A percentile compares a stretch with the other conserved stretches of the same genome.
phyloP scores from a whole-genome alignment of 1,140 invertebrate genomes.

The Calosoma granatense region DNA sequence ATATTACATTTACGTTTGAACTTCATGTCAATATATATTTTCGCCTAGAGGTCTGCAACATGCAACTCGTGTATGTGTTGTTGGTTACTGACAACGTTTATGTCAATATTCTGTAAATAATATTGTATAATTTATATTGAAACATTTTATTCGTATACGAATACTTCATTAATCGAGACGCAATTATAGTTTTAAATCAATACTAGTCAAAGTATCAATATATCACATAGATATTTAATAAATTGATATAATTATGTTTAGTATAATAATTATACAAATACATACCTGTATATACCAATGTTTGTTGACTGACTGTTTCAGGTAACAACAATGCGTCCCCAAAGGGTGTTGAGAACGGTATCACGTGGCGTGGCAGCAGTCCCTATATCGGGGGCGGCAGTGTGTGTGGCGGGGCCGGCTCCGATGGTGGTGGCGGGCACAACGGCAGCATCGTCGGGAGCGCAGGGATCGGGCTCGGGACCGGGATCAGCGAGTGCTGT shows the following conservation, averaged over 20 bases:
- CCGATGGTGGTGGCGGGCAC: constrained; percentile 22
- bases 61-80: too few species aligned
- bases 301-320: constrained; percentile 12
- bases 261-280: not conserved
- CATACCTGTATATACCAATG: not conserved
- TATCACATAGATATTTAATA: not conserved
- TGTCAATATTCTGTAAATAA: too few species aligned
- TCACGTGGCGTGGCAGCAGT: constrained; percentile 32
- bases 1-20: too few species aligned
- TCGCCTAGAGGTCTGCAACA: too few species aligned
- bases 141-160: too few species aligned
- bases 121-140: too few species aligned
- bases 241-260: not conserved
- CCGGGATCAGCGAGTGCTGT: constrained; percentile 19
- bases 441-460: constrained; percentile 21
- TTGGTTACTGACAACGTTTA: too few species aligned
- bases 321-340: constrained; percentile 33
- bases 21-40: too few species aligned
- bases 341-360: constrained; percentile 26
- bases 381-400: too few species aligned
- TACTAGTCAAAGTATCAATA: too few species aligned
- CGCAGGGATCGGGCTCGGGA: constrained; percentile 19
- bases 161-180: too few species aligned
- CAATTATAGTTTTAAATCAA: not conserved
- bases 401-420: constrained; percentile 26